Evolutionary conservation across 2,113 vertebrate genomes (phyloP).

Genomic region (Pleuronectes platessa): DNA sequence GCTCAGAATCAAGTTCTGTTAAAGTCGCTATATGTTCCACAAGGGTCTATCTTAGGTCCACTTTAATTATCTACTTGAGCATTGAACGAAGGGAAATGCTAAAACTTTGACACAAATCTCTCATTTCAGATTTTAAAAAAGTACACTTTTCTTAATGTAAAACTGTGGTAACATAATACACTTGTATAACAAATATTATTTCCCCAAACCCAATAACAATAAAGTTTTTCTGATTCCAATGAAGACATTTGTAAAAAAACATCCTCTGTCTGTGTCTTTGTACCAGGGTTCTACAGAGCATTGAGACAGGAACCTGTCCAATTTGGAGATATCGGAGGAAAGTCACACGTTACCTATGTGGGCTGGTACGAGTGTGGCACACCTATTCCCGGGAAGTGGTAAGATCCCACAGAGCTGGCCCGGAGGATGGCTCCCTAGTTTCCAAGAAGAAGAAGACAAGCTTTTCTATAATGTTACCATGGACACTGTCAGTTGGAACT

Average conservation of each 20-base stretch:
- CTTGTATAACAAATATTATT: too few species aligned
- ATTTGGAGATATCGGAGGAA: slow-evolving; percentile 94
- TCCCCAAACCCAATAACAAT: too few species aligned
- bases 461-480: slow-evolving; percentile 41
- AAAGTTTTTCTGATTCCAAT: not conserved
- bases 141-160: too few species aligned
- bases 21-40: too few species aligned
- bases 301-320: slow-evolving; percentile 94
- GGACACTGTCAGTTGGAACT: slow-evolving; percentile 58
- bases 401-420: slow-evolving; percentile 52
- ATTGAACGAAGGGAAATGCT: too few species aligned
- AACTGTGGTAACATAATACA: too few species aligned
- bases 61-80: too few species aligned
- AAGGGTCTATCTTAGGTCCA: too few species aligned
- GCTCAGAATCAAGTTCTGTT: too few species aligned
- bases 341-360: slow-evolving; percentile 90
- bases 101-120: too few species aligned
- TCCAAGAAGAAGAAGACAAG: slow-evolving; percentile 28
- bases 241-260: not conserved
- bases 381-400: slow-evolving; percentile 97
- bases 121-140: too few species aligned
- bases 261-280: not conserved
- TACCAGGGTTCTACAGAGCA: slow-evolving; percentile 91
- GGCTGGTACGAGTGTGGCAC: slow-evolving; percentile 98
- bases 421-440: slow-evolving; percentile 28